Conservation (phyloP, 2,113 vertebrate genomes). For the Eolophus roseicapilla region DNA sequence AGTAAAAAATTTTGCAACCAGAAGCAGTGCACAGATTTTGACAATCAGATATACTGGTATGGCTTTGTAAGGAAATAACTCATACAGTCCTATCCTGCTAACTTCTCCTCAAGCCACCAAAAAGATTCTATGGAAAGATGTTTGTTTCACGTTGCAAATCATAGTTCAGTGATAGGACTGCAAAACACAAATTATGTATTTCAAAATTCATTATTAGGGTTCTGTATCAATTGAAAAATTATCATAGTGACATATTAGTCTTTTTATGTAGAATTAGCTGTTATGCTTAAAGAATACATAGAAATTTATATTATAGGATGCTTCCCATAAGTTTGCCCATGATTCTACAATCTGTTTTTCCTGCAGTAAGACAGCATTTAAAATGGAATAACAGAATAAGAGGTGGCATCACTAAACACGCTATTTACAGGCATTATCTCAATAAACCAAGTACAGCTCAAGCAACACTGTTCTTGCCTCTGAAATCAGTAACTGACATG, state of each 20-base stretch:
- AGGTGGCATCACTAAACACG: neutral
- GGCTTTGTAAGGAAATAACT: neutral
- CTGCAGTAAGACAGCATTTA: neutral
- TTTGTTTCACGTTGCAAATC: neutral
- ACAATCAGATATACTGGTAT: neutral
- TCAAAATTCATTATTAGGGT: neutral
- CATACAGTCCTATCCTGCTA: neutral
- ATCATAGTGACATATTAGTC: neutral
- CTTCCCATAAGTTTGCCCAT: neutral
- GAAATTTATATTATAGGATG: neutral
- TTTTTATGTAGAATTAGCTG: neutral
- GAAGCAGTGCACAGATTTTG: neutral
- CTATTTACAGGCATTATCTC: neutral
- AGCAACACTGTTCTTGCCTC: neutral
- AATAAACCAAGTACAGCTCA: neutral
- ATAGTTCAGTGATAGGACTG: neutral
- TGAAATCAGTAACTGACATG: neutral
- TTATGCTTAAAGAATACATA: neutral
- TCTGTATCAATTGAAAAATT: neutral
- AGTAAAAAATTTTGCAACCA: neutral
- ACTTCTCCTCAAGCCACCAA: neutral
- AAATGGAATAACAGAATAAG: neutral
- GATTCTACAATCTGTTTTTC: neutral
- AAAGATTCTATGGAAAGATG: neutral
- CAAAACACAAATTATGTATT: neutral